These are phyloP conservation scores for Sus cebifrons DNA, from an alignment of 2,797 vertebrate genomes.

Conservation along the genomic window DNA sequence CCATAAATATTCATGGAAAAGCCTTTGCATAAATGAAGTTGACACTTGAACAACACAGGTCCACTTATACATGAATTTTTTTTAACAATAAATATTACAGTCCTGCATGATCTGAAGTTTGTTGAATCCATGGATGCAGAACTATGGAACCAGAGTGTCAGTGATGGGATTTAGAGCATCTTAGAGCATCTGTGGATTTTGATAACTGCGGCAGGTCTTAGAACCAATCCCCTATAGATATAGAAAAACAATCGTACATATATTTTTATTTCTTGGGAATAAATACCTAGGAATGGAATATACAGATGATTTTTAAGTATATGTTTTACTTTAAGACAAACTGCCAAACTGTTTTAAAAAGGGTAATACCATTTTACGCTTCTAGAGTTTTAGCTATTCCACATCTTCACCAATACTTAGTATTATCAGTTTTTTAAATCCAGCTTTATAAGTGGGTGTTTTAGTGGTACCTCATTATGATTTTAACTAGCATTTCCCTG, in stretches of 20 bases:
- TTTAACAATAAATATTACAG: neutral
- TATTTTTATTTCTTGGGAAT: neutral
- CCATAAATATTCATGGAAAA: neutral
- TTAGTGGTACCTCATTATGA: neutral
- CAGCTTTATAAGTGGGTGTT: neutral
- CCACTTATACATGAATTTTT: neutral
- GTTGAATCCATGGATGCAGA: neutral
- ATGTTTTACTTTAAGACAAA: neutral
- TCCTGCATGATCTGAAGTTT: neutral
- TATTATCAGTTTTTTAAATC: neutral
- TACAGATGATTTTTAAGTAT: neutral
- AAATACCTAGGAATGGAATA: conserved; percentile 3
- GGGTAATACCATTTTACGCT: neutral
- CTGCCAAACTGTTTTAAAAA: neutral
- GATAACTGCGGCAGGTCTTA: neutral
- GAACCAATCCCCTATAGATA: neutral
- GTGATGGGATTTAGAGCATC: too few species aligned
- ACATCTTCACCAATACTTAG: neutral
- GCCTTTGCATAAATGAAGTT: neutral
- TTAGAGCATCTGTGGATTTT: neutral
- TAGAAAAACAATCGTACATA: neutral
- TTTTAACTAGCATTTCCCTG: neutral
- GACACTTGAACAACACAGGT: neutral
- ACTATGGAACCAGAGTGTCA: neutral
- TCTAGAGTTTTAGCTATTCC: neutral